Base-by-base conservation (phyloP, 1,140 invertebrate genomes). In the Leptoteleia sp. region DNA sequence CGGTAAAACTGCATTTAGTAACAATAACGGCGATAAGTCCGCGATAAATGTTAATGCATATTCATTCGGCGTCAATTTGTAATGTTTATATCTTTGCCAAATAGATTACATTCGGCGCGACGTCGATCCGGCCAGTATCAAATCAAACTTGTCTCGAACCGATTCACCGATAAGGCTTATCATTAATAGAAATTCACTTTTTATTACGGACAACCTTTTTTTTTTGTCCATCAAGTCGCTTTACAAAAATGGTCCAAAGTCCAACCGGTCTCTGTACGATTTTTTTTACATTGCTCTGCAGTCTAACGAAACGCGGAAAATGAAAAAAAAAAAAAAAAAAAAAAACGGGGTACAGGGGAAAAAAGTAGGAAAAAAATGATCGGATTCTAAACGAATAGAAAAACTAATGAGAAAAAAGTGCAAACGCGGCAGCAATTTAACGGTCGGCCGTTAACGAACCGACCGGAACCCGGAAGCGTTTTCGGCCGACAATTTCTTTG, bases 1-100 rank as follows among this genome's bases (percentile, higher is more conserved):
- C 31, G 38, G 57, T 72, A 55, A 72, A 72, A 72, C 29, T 54
- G 48, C 47, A 59, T 72, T 72, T 62, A 62, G 31, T 62, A 72
- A 70, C 65, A 70, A 70, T 52, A 50, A 54, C 31, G 48, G 4
- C 48, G 68, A 62, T 71, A 71, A 61, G 45, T 12, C 35, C 3
- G 40, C 55, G 40, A 62, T 65, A 57, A 64, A 37, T 27, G 33
- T 48, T 64, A 64, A 64, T 55, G 57, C 40, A 55, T 45, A 47
- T 62, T 64, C 57, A 72, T 61, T 61, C 6, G 25, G 11, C 29
- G 59, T 75, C 52, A 57, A 50, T 65, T 54, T 57, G 11, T 25
- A 45, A 48, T 61, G 47, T 57, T 70, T 57, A 57, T 59, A 11
- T 35, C n/a, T 62, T 64, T 48, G 15, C 4, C 1, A 29, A 43